These are phyloP conservation scores for Tiliqua scincoides DNA, from an alignment of 2,113 vertebrate species.

Conservation along the genomic window DNA sequence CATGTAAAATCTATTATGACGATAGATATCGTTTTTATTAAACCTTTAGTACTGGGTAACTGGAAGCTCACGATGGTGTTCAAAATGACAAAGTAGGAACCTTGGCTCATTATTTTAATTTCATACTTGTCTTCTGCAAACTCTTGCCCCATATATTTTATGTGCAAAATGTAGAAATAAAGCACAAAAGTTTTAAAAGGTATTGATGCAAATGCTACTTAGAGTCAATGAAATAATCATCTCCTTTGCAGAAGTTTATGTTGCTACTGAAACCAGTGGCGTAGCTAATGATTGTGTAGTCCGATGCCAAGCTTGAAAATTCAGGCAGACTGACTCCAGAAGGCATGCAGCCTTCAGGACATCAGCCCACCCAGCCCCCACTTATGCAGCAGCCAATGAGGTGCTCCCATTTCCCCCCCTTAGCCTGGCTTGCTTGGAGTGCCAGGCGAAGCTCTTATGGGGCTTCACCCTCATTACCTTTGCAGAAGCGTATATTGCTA, in stretches of 20 bases:
- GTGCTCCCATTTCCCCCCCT: too few relatives aligned
- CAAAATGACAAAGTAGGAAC: conserved; percentile 70
- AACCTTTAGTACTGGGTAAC: conserved; percentile 72
- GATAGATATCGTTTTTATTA: conserved; percentile 72
- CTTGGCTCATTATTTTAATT: conserved; percentile 78
- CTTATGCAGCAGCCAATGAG: too few relatives aligned
- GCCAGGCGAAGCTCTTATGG: too few relatives aligned
- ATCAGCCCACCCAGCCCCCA: too few relatives aligned
- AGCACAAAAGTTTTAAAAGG: conserved; percentile 57
- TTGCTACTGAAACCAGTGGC: conserved; percentile 34
- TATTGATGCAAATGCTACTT: conserved; percentile 69
- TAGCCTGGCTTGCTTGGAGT: too few relatives aligned
- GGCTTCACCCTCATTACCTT: too few relatives aligned
- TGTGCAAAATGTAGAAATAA: conserved; percentile 63
- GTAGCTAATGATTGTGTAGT: too few relatives aligned
- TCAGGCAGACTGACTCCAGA: too few relatives aligned
- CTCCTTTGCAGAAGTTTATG: conserved; percentile 37
- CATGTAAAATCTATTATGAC: conserved; percentile 64
- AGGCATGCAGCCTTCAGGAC: too few relatives aligned
- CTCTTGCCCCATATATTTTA: conserved; percentile 77
- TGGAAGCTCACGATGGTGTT: conserved; percentile 67
- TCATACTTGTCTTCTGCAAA: conserved; percentile 78
- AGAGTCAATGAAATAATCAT: conserved; percentile 60
- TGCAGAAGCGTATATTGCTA: too few relatives aligned
- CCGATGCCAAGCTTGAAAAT: too few relatives aligned